phyloP scores from a whole-genome alignment of 2,888 invertebrate species.

The Agrotis segetum region DNA sequence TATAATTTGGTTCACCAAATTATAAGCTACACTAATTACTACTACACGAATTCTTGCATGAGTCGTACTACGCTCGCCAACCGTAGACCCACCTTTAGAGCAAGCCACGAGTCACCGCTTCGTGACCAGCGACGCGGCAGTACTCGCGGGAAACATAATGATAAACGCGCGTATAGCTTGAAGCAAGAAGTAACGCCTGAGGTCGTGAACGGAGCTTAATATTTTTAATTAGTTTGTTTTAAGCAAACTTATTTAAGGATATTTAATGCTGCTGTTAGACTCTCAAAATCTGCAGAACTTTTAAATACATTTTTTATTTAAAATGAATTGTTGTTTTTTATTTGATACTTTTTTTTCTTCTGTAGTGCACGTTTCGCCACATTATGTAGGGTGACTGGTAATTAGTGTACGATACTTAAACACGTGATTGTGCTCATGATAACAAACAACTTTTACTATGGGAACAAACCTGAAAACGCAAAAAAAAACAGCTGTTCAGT shows the following conservation, averaged over 20 bases:
- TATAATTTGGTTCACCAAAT: no score
- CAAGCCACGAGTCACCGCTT: background rate
- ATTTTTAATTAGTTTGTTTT: constrained; percentile 34
- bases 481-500: no score
- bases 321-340: background rate
- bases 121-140: background rate
- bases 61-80: no score
- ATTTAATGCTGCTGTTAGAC: background rate
- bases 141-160: background rate
- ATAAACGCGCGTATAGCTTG: background rate
- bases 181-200: background rate
- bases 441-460: no score
- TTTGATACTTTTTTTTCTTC: background rate
- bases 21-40: no score
- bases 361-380: no score
- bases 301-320: constrained; percentile 35
- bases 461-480: no score
- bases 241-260: constrained; percentile 37
- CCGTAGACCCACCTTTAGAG: background rate
- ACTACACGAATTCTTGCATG: no score
- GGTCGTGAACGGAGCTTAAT: background rate
- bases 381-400: no score
- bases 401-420: no score
- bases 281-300: constrained; percentile 25
- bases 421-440: no score